Percentiles rank a stretch among this genome's conserved stretches.
Conservation (phyloP, 2,888 invertebrate species). For the Dynastes maya region DNA sequence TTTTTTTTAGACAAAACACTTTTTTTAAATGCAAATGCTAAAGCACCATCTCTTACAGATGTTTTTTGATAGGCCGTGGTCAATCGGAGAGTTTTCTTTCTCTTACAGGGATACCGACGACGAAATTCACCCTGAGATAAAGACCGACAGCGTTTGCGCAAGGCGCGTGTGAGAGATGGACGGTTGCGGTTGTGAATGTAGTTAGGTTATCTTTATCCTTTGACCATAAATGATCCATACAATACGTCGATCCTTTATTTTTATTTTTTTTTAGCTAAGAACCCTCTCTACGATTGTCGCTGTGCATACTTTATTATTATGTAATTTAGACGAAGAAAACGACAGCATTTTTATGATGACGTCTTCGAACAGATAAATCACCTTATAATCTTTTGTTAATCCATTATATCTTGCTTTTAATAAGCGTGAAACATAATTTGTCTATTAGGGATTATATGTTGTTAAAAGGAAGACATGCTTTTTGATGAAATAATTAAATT, state of each 20-base stretch:
- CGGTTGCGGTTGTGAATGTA: slow-evolving; percentile 57
- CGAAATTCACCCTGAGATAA: slow-evolving; percentile 59
- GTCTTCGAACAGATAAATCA: slow-evolving; percentile 12
- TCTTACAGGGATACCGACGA: slow-evolving; percentile 65
- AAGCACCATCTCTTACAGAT: slow-evolving; percentile 24
- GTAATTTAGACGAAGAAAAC: not conserved
- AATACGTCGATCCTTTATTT: slow-evolving; percentile 51
- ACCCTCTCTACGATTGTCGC: slow-evolving; percentile 64
- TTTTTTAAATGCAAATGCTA: not conserved
- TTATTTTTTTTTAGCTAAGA: slow-evolving; percentile 58
- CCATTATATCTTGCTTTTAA: not conserved
- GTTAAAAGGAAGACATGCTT: no score
- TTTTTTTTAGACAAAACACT: no score
- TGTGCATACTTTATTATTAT: slow-evolving; percentile 24
- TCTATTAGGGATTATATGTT: no score
- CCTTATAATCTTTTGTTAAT: not conserved
- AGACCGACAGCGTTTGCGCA: slow-evolving; percentile 68
- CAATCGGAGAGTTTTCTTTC: slow-evolving; percentile 57
- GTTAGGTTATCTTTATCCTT: slow-evolving; percentile 58
- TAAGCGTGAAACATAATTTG: no score
- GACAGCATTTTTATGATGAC: not conserved
- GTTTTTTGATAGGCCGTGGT: slow-evolving; percentile 56
- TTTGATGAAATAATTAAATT: no score
- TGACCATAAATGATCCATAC: slow-evolving; percentile 57
- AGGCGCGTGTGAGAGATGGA: slow-evolving; percentile 60